Percentiles rank a stretch among this genome's conserved stretches.
These are phyloP conservation scores for Sialis fuliginosa DNA, from an alignment of 2,888 invertebrate genomes.

Conservation along the genomic window DNA sequence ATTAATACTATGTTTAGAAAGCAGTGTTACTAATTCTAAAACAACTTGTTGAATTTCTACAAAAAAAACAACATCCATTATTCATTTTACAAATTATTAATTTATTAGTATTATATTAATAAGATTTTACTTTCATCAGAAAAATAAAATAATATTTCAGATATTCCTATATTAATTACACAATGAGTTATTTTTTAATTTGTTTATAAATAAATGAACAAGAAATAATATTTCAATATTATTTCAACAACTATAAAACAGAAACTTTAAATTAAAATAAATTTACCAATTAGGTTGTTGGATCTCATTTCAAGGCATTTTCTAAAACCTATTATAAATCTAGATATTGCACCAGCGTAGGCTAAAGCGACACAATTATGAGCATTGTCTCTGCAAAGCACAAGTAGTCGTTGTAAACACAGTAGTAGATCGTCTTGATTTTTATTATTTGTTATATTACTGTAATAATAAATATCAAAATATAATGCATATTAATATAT, in stretches of 20 bases:
- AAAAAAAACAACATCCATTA: slow-evolving; percentile 6
- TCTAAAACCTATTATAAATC: slow-evolving; percentile 23
- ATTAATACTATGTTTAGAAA: slow-evolving; percentile 34
- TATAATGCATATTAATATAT: background rate
- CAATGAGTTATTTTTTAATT: too few relatives aligned
- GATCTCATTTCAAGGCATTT: slow-evolving; percentile 13
- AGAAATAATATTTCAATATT: background rate
- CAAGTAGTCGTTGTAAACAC: slow-evolving; percentile 20
- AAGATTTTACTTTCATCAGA: too few relatives aligned
- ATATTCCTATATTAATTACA: too few relatives aligned
- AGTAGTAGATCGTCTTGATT: slow-evolving; percentile 1
- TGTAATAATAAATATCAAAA: slow-evolving; percentile 1
- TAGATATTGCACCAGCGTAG: slow-evolving; percentile 21
- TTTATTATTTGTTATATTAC: slow-evolving; percentile 2
- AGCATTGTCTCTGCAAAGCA: slow-evolving; percentile 24
- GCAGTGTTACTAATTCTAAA: slow-evolving; percentile 37
- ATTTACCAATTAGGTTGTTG: slow-evolving; percentile 1
- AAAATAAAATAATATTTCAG: too few relatives aligned
- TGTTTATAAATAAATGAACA: too few relatives aligned
- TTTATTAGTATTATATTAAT: too few relatives aligned
- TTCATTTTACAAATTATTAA: background rate
- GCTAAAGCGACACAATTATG: slow-evolving; percentile 25
- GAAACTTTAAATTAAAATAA: background rate
- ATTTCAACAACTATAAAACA: background rate
- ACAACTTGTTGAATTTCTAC: slow-evolving; percentile 46